Percentiles rank a stretch among this genome's conserved stretches.
phyloP scores from a whole-genome alignment of 2,113 vertebrate genomes.

The Copsychus sechellarum region DNA sequence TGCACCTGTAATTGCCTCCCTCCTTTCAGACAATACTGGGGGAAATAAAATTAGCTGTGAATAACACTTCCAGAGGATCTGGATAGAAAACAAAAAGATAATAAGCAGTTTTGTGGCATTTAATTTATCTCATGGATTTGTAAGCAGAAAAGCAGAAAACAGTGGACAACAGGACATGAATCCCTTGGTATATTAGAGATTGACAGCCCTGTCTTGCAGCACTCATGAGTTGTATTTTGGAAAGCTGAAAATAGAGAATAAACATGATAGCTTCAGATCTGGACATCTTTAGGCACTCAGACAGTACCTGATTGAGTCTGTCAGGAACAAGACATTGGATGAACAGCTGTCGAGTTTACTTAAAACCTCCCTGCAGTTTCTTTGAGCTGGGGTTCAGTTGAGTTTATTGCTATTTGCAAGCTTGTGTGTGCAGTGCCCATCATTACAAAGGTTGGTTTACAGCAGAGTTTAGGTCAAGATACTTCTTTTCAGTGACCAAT shows the following conservation, averaged over 20 bases:
- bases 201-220: neutral
- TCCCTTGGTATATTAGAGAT: neutral
- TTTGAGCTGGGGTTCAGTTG: neutral
- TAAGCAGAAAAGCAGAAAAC: constrained; percentile 7
- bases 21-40: neutral
- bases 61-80: neutral
- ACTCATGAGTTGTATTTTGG: neutral
- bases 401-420: neutral
- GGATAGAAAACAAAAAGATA: neutral
- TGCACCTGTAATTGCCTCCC: neutral
- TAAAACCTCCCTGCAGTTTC: neutral
- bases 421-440: neutral
- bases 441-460: neutral
- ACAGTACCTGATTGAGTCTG: neutral
- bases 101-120: constrained; percentile 8
- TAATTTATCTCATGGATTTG: constrained; percentile 21
- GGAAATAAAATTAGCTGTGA: constrained; percentile 20
- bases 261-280: neutral
- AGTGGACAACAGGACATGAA: neutral
- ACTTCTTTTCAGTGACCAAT: neutral
- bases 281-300: neutral
- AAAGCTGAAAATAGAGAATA: neutral
- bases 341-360: neutral
- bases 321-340: neutral
- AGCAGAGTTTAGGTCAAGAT: neutral